Percentiles rank a stretch among this genome's conserved stretches.
Evolutionary conservation across 2,797 vertebrate genomes (phyloP).

Genomic region (Periparus ater): DNA sequence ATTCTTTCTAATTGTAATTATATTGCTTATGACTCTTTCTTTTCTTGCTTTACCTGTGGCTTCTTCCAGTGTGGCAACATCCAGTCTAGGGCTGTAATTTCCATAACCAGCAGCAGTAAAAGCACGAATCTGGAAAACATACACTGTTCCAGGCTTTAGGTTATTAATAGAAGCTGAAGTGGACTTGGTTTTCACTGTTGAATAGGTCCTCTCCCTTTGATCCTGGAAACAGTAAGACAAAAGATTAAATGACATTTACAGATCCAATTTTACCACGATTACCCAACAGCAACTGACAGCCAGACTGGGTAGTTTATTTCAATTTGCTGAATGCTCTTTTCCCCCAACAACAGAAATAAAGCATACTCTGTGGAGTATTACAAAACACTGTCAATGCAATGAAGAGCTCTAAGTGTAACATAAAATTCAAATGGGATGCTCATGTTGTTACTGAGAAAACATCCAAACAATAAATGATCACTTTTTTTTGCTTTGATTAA

Average conservation of each 20-base stretch:
- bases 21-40: background rate
- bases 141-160: constrained; percentile 94
- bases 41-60: constrained; percentile 81
- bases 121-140: constrained; percentile 97
- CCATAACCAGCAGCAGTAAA: constrained; percentile 96
- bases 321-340: constrained; percentile 39
- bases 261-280: constrained; percentile 54
- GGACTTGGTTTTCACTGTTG: constrained; percentile 92
- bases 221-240: constrained; percentile 80
- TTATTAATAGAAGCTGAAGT: constrained; percentile 95
- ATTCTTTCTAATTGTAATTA: background rate
- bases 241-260: constrained; percentile 54
- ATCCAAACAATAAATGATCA: constrained; percentile 39
- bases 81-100: constrained; percentile 91
- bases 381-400: constrained; percentile 26
- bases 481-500: constrained; percentile 20
- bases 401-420: constrained; percentile 54
- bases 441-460: constrained; percentile 38
- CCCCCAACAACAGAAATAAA: constrained; percentile 2
- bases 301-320: constrained; percentile 56
- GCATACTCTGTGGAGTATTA: constrained; percentile 20
- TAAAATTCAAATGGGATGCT: constrained; percentile 66
- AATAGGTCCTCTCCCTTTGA: constrained; percentile 95
- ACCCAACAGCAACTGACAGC: constrained; percentile 38
- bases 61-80: constrained; percentile 96